These are phyloP conservation scores for Biston stratarius DNA, from an alignment of 2,888 invertebrate genomes.

Conservation along the genomic window DNA sequence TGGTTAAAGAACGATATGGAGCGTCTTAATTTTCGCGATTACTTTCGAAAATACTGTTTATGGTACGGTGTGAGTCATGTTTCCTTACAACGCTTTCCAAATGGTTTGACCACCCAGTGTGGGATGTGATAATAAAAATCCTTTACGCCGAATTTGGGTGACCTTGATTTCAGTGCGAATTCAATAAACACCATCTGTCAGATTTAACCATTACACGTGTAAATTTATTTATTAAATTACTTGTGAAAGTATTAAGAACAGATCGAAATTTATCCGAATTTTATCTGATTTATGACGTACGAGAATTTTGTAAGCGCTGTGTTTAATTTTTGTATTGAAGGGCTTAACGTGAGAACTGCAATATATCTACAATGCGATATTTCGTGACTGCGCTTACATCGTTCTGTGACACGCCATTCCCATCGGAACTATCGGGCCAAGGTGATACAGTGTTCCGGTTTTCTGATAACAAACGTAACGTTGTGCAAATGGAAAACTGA, in stretches of 20 bases:
- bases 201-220: slow-evolving; percentile 23
- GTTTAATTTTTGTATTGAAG: slow-evolving; percentile 24
- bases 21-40: slow-evolving; percentile 27
- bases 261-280: slow-evolving; percentile 1
- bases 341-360: slow-evolving; percentile 41
- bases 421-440: slow-evolving; percentile 75
- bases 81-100: slow-evolving; percentile 11
- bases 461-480: slow-evolving; percentile 59
- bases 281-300: slow-evolving; percentile 16
- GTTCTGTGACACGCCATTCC: slow-evolving; percentile 77
- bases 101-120: slow-evolving; percentile 27
- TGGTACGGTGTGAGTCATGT: slow-evolving; percentile 21
- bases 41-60: slow-evolving; percentile 28
- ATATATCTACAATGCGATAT: slow-evolving; percentile 46
- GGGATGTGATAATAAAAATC: slow-evolving; percentile 14
- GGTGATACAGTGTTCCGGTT: slow-evolving; percentile 74
- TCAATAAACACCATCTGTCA: slow-evolving; percentile 29
- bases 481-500: slow-evolving; percentile 36
- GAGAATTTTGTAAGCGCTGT: slow-evolving; percentile 7
- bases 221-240: slow-evolving; percentile 32
- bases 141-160: slow-evolving; percentile 18
- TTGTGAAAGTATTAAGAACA: slow-evolving; percentile 2
- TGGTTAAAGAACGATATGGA: slow-evolving; percentile 24
- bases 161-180: slow-evolving; percentile 31
- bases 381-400: slow-evolving; percentile 74